A percentile compares a stretch with the other conserved stretches of the same genome.
Evolutionary conservation across 2,113 vertebrate species (phyloP).

Genomic region (Microtus pennsylvanicus): DNA sequence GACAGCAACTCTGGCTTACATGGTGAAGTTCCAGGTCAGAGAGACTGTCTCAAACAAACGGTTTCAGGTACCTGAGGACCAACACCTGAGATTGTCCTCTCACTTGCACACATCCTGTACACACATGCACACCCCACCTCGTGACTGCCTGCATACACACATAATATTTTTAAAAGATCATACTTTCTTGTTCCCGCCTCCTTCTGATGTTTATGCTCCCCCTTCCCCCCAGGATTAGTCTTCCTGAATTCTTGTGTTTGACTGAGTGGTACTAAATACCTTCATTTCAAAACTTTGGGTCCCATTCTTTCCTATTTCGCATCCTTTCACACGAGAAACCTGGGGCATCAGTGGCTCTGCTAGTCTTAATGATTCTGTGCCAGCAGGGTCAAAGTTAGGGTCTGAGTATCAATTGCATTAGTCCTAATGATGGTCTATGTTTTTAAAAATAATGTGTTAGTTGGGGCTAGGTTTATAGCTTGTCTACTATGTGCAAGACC

Average conservation of each 20-base stretch:
- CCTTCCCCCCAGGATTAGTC: conserved; percentile 26
- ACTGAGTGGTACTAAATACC: conserved; percentile 30
- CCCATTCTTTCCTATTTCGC: conserved; percentile 1
- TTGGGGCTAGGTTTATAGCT: neutral
- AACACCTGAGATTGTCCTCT: neutral
- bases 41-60: neutral
- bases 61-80: neutral
- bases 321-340: conserved; percentile 32
- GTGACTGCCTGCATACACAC: neutral
- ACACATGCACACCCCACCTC: neutral
- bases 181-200: neutral
- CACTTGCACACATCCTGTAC: neutral
- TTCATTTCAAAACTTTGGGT: neutral
- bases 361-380: neutral
- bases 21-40: neutral
- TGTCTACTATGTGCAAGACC: neutral
- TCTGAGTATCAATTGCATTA: conserved; percentile 13
- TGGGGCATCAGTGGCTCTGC: neutral
- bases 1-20: neutral
- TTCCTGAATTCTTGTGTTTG: conserved; percentile 48
- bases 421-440: neutral
- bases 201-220: neutral
- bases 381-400: conserved; percentile 20
- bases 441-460: neutral
- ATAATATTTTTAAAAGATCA: neutral